phyloP scores from a whole-genome alignment of 2,113 vertebrate genomes.

The Trematomus loennbergii region DNA sequence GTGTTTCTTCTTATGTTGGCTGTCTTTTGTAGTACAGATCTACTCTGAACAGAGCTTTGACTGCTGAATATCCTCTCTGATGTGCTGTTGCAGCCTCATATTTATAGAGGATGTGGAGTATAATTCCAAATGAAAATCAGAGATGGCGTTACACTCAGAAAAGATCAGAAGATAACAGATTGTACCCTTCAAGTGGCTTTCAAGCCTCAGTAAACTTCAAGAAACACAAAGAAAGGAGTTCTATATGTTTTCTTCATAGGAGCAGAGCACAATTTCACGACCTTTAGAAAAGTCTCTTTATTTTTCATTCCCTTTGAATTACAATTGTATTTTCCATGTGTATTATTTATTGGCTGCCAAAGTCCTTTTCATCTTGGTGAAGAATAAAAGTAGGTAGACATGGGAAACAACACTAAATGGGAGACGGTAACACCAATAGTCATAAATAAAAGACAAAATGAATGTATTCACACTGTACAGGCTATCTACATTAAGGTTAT shows the following conservation, averaged over 20 bases:
- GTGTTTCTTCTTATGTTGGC: too few species aligned
- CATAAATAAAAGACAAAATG: slow-evolving; percentile 12
- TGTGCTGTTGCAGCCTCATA: neutral
- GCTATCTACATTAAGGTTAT: too few species aligned
- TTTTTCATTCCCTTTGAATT: slow-evolving; percentile 24
- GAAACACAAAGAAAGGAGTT: neutral
- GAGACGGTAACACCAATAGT: neutral
- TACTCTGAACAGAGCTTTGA: neutral
- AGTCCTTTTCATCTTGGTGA: slow-evolving; percentile 24
- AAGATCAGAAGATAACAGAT: slow-evolving; percentile 13
- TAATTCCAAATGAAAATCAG: neutral
- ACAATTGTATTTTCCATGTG: slow-evolving; percentile 15
- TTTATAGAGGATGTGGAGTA: neutral
- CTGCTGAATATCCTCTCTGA: neutral
- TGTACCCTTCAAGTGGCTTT: slow-evolving; percentile 1
- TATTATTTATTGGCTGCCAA: slow-evolving; percentile 47
- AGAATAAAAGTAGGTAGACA: neutral
- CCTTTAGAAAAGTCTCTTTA: slow-evolving; percentile 7
- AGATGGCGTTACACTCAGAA: neutral
- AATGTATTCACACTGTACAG: too few species aligned
- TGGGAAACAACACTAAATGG: too few species aligned
- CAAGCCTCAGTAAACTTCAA: slow-evolving; percentile 6
- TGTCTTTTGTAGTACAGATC: neutral
- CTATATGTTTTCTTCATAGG: slow-evolving; percentile 9
- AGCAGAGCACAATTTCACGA: too few species aligned